These are phyloP conservation scores for Clarias batrachus DNA, from an alignment of 2,113 vertebrate genomes.

Conservation along the genomic window DNA sequence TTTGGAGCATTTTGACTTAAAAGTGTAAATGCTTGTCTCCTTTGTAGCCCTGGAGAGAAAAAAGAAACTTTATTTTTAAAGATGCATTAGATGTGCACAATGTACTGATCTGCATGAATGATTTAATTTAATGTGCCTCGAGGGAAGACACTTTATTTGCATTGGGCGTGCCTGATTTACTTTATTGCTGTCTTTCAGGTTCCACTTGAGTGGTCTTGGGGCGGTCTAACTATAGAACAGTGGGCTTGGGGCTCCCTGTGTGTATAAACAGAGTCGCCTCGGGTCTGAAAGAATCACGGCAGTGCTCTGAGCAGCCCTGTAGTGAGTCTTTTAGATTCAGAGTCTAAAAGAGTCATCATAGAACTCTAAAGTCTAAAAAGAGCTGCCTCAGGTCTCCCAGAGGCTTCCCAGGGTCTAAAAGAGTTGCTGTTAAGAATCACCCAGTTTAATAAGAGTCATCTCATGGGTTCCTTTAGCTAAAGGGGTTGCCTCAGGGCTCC, in stretches of 20 bases:
- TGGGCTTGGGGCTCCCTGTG: not conserved
- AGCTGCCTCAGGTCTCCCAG: not conserved
- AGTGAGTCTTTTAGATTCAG: not conserved
- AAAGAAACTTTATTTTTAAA: too few relatives aligned
- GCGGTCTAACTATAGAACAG: not conserved
- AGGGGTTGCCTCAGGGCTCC: not conserved
- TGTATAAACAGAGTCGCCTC: not conserved
- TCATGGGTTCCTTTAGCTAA: not conserved
- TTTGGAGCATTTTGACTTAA: too few relatives aligned
- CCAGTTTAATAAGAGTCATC: not conserved
- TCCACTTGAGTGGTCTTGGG: not conserved
- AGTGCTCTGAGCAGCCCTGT: not conserved
- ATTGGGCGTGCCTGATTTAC: too few relatives aligned
- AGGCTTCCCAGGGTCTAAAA: not conserved
- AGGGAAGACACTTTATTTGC: too few relatives aligned
- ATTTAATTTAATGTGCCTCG: too few relatives aligned
- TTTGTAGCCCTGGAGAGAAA: not conserved
- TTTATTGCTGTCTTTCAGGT: too few relatives aligned
- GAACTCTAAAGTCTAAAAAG: too few relatives aligned
- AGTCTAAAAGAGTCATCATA: not conserved
- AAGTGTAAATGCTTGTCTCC: not conserved
- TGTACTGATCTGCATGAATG: too few relatives aligned
- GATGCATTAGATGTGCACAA: too few relatives aligned
- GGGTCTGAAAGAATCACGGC: not conserved
- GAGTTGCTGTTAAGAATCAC: not conserved